Evolutionary conservation across 2,888 invertebrate genomes (phyloP).

Genomic region (Gymnosoma rotundatum): DNA sequence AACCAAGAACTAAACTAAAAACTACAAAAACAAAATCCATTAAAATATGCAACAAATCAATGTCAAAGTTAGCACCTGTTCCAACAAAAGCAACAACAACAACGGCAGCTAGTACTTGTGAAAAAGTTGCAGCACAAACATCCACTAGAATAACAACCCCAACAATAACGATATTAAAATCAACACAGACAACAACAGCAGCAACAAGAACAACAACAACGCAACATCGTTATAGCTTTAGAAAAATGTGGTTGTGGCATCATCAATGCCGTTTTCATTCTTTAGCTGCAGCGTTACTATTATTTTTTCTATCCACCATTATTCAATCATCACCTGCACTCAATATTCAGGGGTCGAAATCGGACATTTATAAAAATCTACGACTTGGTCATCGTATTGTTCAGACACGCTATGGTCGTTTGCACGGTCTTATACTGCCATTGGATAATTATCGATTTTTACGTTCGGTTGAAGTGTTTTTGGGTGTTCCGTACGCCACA

Average conservation of each 20-base stretch:
- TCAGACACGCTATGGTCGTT: constrained; percentile 91
- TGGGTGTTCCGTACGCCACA: constrained; percentile 94
- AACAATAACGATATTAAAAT: constrained; percentile 21
- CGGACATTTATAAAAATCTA: constrained; percentile 84
- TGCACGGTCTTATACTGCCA: constrained; percentile 91
- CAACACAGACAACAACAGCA: constrained; percentile 20
- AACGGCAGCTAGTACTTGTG: constrained; percentile 40
- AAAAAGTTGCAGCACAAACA: constrained; percentile 14
- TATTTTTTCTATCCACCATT: constrained; percentile 42
- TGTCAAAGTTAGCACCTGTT: constrained; percentile 34
- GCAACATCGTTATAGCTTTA: constrained; percentile 22
- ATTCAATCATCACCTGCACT: constrained; percentile 52
- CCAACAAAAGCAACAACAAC: constrained; percentile 11
- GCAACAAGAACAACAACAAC: neutral
- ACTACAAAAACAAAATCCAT: constrained; percentile 54
- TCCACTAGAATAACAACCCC: constrained; percentile 45
- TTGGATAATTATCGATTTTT: constrained; percentile 90
- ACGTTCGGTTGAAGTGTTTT: constrained; percentile 90
- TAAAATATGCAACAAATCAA: constrained; percentile 62
- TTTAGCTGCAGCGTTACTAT: constrained; percentile 30
- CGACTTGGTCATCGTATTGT: constrained; percentile 91
- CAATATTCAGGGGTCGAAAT: constrained; percentile 75
- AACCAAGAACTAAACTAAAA: constrained; percentile 40
- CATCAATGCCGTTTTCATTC: constrained; percentile 44
- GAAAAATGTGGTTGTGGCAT: constrained; percentile 40